Conservation (phyloP, 2,888 invertebrate species). For the Meganola albula region DNA sequence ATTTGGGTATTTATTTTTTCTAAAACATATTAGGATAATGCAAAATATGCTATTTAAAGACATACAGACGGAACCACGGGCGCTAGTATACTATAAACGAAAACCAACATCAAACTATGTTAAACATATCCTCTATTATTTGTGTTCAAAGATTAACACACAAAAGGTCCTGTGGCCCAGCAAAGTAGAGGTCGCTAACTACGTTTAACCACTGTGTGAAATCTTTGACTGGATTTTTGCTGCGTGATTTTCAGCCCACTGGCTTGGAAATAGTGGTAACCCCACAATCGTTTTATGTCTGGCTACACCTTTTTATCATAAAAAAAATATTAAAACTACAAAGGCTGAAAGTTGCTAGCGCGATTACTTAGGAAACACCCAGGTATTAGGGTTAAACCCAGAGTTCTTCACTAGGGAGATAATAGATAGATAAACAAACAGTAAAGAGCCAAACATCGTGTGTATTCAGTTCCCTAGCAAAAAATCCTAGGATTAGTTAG, state of each 20-base stretch:
- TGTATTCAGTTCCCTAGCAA: too few species aligned
- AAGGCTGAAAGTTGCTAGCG: too few species aligned
- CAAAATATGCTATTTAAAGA: too few species aligned
- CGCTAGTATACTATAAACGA: neutral
- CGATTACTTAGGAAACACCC: too few species aligned
- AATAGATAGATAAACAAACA: too few species aligned
- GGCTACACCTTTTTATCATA: neutral
- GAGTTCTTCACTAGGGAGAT: too few species aligned
- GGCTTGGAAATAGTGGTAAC: neutral
- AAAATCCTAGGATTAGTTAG: too few species aligned
- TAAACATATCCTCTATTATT: neutral
- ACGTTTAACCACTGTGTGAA: constrained; percentile 25
- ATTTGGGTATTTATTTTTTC: too few species aligned
- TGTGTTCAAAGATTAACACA: constrained; percentile 4
- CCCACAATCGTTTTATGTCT: constrained; percentile 3
- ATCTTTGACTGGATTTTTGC: constrained; percentile 44
- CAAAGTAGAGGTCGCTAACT: constrained; percentile 12
- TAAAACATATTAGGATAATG: too few species aligned
- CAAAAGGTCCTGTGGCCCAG: constrained; percentile 4
- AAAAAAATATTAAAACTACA: neutral
- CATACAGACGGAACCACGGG: too few species aligned
- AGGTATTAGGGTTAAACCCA: too few species aligned
- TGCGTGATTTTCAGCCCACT: constrained; percentile 4
- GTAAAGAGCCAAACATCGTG: too few species aligned
- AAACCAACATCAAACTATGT: neutral